Base-by-base conservation (phyloP, 2,113 vertebrate species). In the Murina feae region DNA sequence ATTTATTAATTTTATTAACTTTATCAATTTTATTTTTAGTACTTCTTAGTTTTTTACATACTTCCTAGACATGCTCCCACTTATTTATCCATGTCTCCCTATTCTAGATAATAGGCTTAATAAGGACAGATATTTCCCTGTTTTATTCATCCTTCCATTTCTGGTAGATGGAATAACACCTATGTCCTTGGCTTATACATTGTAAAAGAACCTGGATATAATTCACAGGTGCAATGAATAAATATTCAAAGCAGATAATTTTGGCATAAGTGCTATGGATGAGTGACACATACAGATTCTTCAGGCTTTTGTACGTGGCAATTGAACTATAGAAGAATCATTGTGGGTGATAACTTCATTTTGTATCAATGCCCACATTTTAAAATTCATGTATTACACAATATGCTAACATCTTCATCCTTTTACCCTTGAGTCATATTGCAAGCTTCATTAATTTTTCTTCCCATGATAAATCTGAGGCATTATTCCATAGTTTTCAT, bases 361-460 rank as follows among this genome's bases (percentile, higher is more conserved):
- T 96, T 91, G n/a, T 58, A 69, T 39, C 55, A 95, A 89, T 89
- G n/a, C 0, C 11, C 10, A 78, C 13, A 55, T 72, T 93, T 23
- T 92, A 65, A 55, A 93, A 78, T 66, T 49, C 32, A 81, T 55
- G 3, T 49, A 65, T 42, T 81, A 84, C 6, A 69, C 1, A 89
- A 37, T 35, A 78, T 55, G 78, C 55, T 75, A 89, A 93, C 94
- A 58, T 71, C 21, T 63, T 92, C 85, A 93, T 72, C 63, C 85
- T 96, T 91, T 82, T 17, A 87, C 53, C 28, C 39, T 90, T 74
- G 39, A 39, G 42, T 76, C 53, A 85, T 81, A 91, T 53, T 65
- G 39, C 6, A 95, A 87, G 6, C 84, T 84, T 20, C 39, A 81
- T 96, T 95, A 72, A 69, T 78, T 90, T 92, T 95, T 89, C 81